Evolutionary conservation across 2,888 invertebrate genomes (phyloP).

Genomic region (Emmelina monodactyla): DNA sequence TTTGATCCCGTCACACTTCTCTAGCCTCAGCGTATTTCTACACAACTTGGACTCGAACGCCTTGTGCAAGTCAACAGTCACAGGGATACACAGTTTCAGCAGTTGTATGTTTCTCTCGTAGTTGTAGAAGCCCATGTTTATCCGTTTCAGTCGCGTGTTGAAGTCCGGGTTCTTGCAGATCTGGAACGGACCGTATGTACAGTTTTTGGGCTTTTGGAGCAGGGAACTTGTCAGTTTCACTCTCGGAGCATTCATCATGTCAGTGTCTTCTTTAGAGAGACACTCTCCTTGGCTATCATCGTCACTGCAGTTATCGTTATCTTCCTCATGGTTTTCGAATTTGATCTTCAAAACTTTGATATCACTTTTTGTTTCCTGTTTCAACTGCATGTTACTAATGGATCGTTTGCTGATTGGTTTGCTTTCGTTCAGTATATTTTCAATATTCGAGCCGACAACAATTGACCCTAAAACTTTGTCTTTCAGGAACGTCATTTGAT

Average conservation of each 20-base stretch:
- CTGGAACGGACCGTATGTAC: constrained; percentile 39
- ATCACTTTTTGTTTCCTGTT: constrained; percentile 5
- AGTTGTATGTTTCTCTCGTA: constrained; percentile 32
- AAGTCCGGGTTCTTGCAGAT: constrained; percentile 56
- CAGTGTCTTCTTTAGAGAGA: constrained; percentile 13
- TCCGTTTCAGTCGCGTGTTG: constrained; percentile 42
- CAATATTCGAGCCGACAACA: constrained; percentile 23
- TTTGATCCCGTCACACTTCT: too few species aligned
- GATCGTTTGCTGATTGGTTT: constrained; percentile 25
- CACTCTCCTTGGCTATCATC: constrained; percentile 6
- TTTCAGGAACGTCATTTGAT: constrained; percentile 33
- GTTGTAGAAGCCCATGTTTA: constrained; percentile 38
- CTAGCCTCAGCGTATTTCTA: too few species aligned
- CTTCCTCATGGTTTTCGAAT: background rate
- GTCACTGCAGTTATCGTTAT: constrained; percentile 6
- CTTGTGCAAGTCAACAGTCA: constrained; percentile 46
- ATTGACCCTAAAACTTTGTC: constrained; percentile 21
- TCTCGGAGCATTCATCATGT: constrained; percentile 19
- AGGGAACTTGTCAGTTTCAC: constrained; percentile 33
- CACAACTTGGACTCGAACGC: constrained; percentile 41
- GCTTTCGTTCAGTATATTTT: constrained; percentile 30
- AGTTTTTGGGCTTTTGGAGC: constrained; percentile 37
- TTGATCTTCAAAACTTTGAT: background rate
- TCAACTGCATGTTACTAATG: constrained; percentile 16
- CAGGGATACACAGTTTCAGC: constrained; percentile 37